phyloP scores from a whole-genome alignment of 2,888 invertebrate genomes.

The Caenorhabditis angaria region DNA sequence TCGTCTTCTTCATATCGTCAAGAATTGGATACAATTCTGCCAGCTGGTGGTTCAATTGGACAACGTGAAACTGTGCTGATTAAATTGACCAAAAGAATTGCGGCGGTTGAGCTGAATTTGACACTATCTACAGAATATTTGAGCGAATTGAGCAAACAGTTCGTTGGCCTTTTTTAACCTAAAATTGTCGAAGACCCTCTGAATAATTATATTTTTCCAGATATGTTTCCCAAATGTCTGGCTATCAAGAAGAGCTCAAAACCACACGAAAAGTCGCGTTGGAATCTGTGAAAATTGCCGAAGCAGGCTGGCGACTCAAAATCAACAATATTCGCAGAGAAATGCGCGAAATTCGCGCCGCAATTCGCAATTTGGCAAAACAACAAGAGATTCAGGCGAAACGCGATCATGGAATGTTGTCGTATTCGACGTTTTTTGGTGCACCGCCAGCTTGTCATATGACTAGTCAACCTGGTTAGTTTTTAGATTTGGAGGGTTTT shows the following conservation, averaged over 20 bases:
- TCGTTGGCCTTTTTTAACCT: conserved; percentile 16
- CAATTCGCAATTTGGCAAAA: conserved; percentile 19
- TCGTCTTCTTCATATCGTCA: background rate
- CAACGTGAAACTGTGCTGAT: conserved; percentile 87
- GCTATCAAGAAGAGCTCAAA: conserved; percentile 35
- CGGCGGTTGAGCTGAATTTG: conserved; percentile 89
- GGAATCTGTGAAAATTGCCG: conserved; percentile 20
- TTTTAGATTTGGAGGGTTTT: too few relatives aligned
- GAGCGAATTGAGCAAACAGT: conserved; percentile 85
- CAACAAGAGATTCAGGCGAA: conserved; percentile 24
- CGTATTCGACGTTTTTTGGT: too few relatives aligned
- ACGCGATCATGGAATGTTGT: too few relatives aligned
- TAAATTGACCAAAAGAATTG: conserved; percentile 89
- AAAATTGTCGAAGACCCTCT: background rate
- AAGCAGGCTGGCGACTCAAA: conserved; percentile 19
- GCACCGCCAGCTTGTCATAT: conserved; percentile 37
- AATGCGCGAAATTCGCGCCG: conserved; percentile 26
- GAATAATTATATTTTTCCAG: conserved; percentile 7
- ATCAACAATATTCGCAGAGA: conserved; percentile 31
- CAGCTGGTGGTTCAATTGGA: conserved; percentile 34
- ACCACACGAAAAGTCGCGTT: conserved; percentile 17
- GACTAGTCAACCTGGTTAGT: too few relatives aligned
- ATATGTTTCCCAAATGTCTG: conserved; percentile 42
- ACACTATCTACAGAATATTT: conserved; percentile 94
- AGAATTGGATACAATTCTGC: conserved; percentile 27